Percentiles rank a stretch among this genome's conserved stretches.
Conservation (phyloP, 2,797 vertebrate species). For the Glossophaga mutica region DNA sequence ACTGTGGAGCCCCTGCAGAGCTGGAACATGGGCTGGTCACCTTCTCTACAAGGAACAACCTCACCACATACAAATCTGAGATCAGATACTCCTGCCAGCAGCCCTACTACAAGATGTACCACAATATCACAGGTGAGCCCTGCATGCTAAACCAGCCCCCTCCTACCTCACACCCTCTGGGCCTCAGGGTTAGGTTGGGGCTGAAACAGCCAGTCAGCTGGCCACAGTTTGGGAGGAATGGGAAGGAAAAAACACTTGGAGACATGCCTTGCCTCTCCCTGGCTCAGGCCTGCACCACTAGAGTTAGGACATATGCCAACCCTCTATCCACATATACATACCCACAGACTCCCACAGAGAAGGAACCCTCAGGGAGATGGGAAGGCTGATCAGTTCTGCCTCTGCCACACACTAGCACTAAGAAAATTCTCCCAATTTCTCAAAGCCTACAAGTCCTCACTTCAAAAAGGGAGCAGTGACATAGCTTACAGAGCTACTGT, state of each 20-base stretch:
- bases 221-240: not conserved
- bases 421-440: not conserved
- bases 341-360: not conserved
- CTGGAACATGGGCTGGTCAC: constrained; percentile 85
- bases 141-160: accelerated
- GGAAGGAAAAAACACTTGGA: not conserved
- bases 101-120: constrained; percentile 81
- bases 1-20: constrained; percentile 87
- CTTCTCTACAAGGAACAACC: constrained; percentile 87
- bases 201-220: not conserved
- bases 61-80: constrained; percentile 87
- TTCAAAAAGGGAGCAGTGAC: not conserved
- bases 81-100: constrained; percentile 88
- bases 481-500: not conserved
- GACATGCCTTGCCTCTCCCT: not conserved
- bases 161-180: accelerated
- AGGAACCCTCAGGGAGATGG: not conserved
- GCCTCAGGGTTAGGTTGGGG: not conserved
- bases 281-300: not conserved
- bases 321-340: not conserved
- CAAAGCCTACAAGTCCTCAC: not conserved
- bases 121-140: constrained; percentile 84
- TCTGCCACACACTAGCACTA: not conserved
- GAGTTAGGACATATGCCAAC: not conserved
- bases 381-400: not conserved